Percentiles rank a stretch among this genome's conserved stretches.
These are phyloP conservation scores for Dermochelys coriacea DNA, from an alignment of 2,797 vertebrate species.

Conservation along the genomic window DNA sequence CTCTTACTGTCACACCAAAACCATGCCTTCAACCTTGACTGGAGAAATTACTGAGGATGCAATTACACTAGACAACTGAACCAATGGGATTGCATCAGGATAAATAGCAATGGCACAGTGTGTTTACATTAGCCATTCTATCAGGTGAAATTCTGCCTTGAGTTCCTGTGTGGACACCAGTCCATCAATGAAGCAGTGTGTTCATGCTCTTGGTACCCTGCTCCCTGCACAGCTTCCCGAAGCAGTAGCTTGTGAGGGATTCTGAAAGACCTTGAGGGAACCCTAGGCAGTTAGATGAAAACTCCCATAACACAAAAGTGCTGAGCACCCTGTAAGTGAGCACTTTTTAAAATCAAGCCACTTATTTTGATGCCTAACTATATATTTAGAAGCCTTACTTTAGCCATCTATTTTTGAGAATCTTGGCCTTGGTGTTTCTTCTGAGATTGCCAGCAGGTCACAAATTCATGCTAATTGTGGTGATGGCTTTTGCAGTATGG, in stretches of 20 bases:
- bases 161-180: not conserved
- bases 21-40: not conserved
- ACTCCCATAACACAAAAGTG: not conserved
- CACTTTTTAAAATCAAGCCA: not conserved
- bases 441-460: not conserved
- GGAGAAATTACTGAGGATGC: not conserved
- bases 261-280: not conserved
- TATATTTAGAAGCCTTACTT: not conserved
- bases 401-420: not conserved
- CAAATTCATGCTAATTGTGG: not conserved
- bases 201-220: not conserved
- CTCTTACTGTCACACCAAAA: not conserved
- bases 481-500: not conserved
- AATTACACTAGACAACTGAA: not conserved
- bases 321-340: not conserved
- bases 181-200: not conserved
- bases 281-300: not conserved
- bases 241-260: not conserved
- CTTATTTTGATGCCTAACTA: not conserved
- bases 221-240: not conserved
- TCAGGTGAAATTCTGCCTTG: not conserved
- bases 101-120: not conserved
- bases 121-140: not conserved
- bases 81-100: not conserved
- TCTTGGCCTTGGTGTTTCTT: not conserved